Percentiles rank a stretch among this genome's conserved stretches.
Evolutionary conservation across 2,797 vertebrate species (phyloP).

Genomic region (Typhlichthys subterraneus): DNA sequence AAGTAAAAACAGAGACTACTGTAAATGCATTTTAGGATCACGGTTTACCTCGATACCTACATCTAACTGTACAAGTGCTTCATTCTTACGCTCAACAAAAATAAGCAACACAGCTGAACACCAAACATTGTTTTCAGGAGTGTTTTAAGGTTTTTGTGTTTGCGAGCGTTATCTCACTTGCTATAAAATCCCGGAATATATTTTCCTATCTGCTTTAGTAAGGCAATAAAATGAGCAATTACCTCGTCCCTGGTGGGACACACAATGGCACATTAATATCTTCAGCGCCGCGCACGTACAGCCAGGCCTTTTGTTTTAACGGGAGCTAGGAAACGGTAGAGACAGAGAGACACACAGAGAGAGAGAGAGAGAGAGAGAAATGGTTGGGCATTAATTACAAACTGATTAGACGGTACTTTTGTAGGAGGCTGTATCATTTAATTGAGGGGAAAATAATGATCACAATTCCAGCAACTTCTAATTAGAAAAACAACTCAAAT

Average conservation of each 20-base stretch:
- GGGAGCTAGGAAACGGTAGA: slow-evolving; percentile 28
- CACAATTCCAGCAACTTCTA: slow-evolving; percentile 80
- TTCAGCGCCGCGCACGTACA: slow-evolving; percentile 33
- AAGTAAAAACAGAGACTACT: not conserved
- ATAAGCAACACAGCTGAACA: not conserved
- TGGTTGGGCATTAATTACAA: slow-evolving; percentile 78
- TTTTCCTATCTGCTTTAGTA: slow-evolving; percentile 1
- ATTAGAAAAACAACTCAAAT: slow-evolving; percentile 82
- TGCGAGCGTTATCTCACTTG: not conserved
- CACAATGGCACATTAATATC: slow-evolving; percentile 33
- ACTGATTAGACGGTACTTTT: slow-evolving; percentile 73
- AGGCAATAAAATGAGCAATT: slow-evolving; percentile 23
- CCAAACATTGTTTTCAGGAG: not conserved
- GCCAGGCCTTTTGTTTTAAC: slow-evolving; percentile 29
- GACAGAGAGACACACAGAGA: not conserved
- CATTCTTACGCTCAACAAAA: not conserved
- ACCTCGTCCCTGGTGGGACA: slow-evolving; percentile 24
- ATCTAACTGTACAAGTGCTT: too few species aligned
- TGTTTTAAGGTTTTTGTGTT: not conserved
- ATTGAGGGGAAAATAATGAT: slow-evolving; percentile 82
- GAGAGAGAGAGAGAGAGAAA: slow-evolving; percentile 34
- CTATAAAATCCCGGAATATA: not conserved
- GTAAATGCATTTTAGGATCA: not conserved
- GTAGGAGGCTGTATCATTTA: slow-evolving; percentile 81
- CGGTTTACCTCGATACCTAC: not conserved